Conservation (phyloP, 2,113 vertebrate species). For the Chaenocephalus aceratus region DNA sequence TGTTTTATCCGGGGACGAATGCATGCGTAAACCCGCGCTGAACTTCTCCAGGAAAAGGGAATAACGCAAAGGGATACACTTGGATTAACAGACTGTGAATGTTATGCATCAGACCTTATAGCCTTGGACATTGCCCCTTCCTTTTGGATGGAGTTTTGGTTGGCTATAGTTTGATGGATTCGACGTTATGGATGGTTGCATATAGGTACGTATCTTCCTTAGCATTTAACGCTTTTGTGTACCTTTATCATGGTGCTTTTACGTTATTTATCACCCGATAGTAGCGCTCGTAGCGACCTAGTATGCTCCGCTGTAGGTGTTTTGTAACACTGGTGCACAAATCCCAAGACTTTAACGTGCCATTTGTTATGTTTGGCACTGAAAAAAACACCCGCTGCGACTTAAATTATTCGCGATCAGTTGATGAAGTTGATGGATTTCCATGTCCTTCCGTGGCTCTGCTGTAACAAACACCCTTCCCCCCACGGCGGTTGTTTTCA, state of each 20-base stretch:
- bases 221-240: not conserved
- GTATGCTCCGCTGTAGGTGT: not conserved
- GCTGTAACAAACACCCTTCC: constrained; percentile 75
- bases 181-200: constrained; percentile 79
- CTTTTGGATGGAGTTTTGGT: constrained; percentile 72
- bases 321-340: not conserved
- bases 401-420: constrained; percentile 1
- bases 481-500: constrained; percentile 88
- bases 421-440: constrained; percentile 46
- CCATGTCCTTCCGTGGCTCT: constrained; percentile 51
- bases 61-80: constrained; percentile 68
- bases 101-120: constrained; percentile 51
- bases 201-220: constrained; percentile 78
- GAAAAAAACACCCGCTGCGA: not conserved
- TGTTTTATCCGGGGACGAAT: constrained; percentile 47
- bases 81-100: constrained; percentile 77
- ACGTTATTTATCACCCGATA: not conserved
- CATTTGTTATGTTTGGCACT: not conserved
- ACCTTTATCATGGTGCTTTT: not conserved
- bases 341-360: not conserved
- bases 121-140: constrained; percentile 47
- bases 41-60: constrained; percentile 54
- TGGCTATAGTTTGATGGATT: constrained; percentile 81
- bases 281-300: not conserved
- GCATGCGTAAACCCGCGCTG: constrained; percentile 34